These are phyloP conservation scores for Latheticus oryzae DNA, from an alignment of 2,888 invertebrate species.

Conservation along the genomic window DNA sequence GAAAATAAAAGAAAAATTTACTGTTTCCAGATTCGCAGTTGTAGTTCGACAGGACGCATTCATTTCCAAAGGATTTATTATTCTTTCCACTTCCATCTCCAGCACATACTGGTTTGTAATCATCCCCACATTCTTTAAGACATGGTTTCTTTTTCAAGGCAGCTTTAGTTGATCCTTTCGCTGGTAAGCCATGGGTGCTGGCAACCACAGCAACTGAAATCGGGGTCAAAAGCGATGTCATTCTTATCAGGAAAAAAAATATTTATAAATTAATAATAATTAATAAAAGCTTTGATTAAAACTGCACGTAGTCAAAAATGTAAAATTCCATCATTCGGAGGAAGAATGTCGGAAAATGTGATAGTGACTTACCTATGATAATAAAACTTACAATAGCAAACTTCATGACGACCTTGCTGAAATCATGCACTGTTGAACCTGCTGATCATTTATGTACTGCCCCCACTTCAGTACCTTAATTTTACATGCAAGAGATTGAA, in stretches of 20 bases:
- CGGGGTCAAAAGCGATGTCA: not conserved
- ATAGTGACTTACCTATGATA: slow-evolving; percentile 54
- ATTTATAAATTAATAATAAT: too few species aligned
- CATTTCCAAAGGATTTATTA: slow-evolving; percentile 72
- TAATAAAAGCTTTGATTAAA: too few species aligned
- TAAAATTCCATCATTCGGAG: too few species aligned
- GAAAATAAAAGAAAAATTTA: slow-evolving; percentile 57
- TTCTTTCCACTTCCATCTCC: slow-evolving; percentile 70
- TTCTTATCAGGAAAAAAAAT: too few species aligned
- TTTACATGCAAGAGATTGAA: slow-evolving; percentile 23
- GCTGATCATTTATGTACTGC: slow-evolving; percentile 26
- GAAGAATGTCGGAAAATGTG: too few species aligned
- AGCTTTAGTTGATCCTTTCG: slow-evolving; percentile 73
- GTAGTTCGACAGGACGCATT: slow-evolving; percentile 73
- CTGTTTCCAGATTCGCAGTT: slow-evolving; percentile 76
- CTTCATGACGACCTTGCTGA: slow-evolving; percentile 48
- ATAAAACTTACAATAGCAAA: slow-evolving; percentile 48
- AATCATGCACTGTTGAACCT: slow-evolving; percentile 29
- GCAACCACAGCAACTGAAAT: slow-evolving; percentile 64
- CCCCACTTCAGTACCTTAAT: slow-evolving; percentile 33
- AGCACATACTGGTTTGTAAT: slow-evolving; percentile 73
- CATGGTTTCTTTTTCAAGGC: slow-evolving; percentile 71
- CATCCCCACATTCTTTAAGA: slow-evolving; percentile 68
- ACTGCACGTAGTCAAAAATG: too few species aligned
- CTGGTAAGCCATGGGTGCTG: slow-evolving; percentile 67